Percentiles rank a stretch among this genome's conserved stretches.
phyloP scores from a whole-genome alignment of 2,113 vertebrate genomes.

The Gnathonemus longibarbis region DNA sequence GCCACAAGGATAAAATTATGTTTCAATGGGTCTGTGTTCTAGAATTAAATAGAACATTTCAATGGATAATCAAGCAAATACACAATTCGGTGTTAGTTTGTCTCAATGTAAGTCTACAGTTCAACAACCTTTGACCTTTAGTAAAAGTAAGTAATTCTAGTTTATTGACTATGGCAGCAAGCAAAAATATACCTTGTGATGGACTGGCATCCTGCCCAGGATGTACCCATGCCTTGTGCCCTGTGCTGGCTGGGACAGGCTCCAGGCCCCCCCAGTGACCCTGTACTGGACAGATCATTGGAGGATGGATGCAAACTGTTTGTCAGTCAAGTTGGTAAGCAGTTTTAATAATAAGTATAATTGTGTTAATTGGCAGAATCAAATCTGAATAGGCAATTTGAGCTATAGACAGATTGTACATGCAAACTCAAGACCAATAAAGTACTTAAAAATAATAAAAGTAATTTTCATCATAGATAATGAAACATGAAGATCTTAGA shows the following conservation, averaged over 20 bases:
- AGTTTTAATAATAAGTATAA: neutral
- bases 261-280: neutral
- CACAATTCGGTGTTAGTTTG: slow-evolving; percentile 23
- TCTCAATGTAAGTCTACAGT: slow-evolving; percentile 37
- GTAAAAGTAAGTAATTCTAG: slow-evolving; percentile 57
- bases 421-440: neutral
- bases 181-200: slow-evolving; percentile 34
- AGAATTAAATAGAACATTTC: slow-evolving; percentile 21
- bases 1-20: slow-evolving; percentile 3
- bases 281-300: neutral
- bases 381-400: neutral
- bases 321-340: neutral
- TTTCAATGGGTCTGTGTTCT: neutral
- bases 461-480: slow-evolving; percentile 37
- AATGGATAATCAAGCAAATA: slow-evolving; percentile 25
- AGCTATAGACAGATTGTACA: neutral
- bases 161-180: slow-evolving; percentile 55
- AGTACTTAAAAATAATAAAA: neutral
- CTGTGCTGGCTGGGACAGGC: neutral
- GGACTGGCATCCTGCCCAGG: neutral
- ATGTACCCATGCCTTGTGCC: neutral
- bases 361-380: neutral
- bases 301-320: neutral
- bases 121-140: slow-evolving; percentile 58
- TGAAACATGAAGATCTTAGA: slow-evolving; percentile 60